Percentiles rank a stretch among this genome's conserved stretches.
These are phyloP conservation scores for Tetraneura akinire DNA, from an alignment of 1,140 invertebrate species.

Conservation along the genomic window DNA sequence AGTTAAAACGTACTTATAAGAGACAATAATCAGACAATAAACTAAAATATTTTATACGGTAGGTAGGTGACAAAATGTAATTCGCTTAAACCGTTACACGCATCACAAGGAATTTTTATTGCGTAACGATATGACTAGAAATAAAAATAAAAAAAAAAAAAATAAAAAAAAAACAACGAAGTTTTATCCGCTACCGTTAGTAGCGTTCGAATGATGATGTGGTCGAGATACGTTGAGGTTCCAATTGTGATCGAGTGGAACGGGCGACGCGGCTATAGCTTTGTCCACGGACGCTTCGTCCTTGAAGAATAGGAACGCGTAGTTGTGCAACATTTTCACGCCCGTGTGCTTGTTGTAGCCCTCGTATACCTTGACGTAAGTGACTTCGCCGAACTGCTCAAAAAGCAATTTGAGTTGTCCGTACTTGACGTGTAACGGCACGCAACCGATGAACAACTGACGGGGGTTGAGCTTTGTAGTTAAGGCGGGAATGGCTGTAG, in stretches of 20 bases:
- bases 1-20: too few species aligned
- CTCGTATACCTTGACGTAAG: slow-evolving; percentile 40
- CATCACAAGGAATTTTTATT: neutral
- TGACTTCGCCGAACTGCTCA: slow-evolving; percentile 21
- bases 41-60: too few species aligned
- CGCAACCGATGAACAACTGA: slow-evolving; percentile 37
- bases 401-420: slow-evolving; percentile 14
- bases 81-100: neutral
- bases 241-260: slow-evolving; percentile 14
- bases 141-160: neutral
- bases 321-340: slow-evolving; percentile 14
- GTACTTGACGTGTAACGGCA: slow-evolving; percentile 44
- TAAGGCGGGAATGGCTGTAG: neutral
- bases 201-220: neutral
- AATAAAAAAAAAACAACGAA: too few species aligned
- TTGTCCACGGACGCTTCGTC: neutral
- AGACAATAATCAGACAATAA: too few species aligned
- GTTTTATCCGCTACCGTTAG: neutral
- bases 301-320: slow-evolving; percentile 41
- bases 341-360: slow-evolving; percentile 3
- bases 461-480: slow-evolving; percentile 13
- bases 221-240: slow-evolving; percentile 19
- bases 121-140: neutral
- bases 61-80: too few species aligned
- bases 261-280: neutral